Conservation (phyloP, 2,797 vertebrate species). For the Myoxocephalus aenaeus region DNA sequence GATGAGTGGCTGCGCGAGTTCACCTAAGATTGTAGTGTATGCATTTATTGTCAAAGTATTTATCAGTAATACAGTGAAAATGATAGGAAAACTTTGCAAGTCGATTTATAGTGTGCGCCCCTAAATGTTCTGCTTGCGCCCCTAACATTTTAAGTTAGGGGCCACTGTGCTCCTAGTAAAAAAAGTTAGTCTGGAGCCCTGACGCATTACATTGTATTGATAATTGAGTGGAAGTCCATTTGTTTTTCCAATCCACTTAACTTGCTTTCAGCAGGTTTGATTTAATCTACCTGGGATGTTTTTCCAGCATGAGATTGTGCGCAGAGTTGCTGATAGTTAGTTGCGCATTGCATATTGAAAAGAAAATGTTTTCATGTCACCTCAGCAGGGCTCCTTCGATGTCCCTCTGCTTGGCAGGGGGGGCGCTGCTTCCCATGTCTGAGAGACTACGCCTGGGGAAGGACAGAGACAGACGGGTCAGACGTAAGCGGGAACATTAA, state of each 20-base stretch:
- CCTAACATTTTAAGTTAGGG: too few relatives aligned
- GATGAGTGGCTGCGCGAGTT: too few relatives aligned
- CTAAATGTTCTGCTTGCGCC: too few relatives aligned
- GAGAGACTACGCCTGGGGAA: slow-evolving; percentile 96
- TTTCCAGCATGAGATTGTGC: not conserved
- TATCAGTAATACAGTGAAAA: too few relatives aligned
- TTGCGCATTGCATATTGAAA: not conserved
- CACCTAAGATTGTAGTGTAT: too few relatives aligned
- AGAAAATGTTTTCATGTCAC: slow-evolving; percentile 67
- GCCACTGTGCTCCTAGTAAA: too few relatives aligned
- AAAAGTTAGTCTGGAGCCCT: too few relatives aligned
- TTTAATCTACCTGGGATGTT: not conserved
- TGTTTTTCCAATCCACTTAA: not conserved
- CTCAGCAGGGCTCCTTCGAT: slow-evolving; percentile 96
- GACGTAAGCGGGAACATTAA: not conserved
- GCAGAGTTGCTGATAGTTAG: not conserved
- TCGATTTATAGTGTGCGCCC: too few relatives aligned
- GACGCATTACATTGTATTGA: not conserved
- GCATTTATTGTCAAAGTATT: too few relatives aligned
- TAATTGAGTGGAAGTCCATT: not conserved
- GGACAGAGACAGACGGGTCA: slow-evolving; percentile 1
- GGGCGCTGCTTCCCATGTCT: slow-evolving; percentile 92
- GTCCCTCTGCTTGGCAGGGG: slow-evolving; percentile 98
- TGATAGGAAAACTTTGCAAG: too few relatives aligned
- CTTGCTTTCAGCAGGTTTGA: not conserved